Conservation (phyloP, 2,797 vertebrate genomes). For the Hemitrygon akajei region DNA sequence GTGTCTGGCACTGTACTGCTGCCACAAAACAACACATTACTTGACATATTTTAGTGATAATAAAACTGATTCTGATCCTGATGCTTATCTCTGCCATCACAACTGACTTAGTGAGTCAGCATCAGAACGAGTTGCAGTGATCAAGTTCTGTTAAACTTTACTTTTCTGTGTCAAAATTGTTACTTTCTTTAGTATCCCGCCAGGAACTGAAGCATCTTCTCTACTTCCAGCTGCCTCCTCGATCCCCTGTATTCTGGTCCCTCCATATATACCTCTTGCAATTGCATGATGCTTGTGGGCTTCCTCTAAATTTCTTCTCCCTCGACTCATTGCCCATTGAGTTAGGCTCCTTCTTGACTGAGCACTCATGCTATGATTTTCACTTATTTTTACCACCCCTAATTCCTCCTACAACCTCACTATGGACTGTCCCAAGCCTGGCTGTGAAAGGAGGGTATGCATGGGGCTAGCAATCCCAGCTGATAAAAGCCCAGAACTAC, state of each 20-base stretch:
- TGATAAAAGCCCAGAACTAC: too few species aligned
- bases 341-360: background rate
- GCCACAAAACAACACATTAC: too few species aligned
- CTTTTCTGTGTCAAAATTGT: background rate
- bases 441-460: too few species aligned
- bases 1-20: too few species aligned
- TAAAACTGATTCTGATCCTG: too few species aligned
- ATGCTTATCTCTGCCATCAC: background rate
- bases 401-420: background rate
- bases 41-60: too few species aligned
- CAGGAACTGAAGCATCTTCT: background rate
- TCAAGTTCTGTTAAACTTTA: background rate
- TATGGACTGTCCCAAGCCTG: too few species aligned
- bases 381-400: background rate
- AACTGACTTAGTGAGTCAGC: background rate
- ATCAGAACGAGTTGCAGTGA: background rate
- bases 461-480: too few species aligned
- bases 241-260: background rate
- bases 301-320: background rate
- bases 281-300: background rate
- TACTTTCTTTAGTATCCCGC: background rate
- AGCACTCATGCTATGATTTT: background rate
- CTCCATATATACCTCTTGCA: background rate
- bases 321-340: background rate
- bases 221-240: background rate